Evolutionary conservation across 2,888 invertebrate genomes (phyloP).

Genomic region (Loripinus fragilis): DNA sequence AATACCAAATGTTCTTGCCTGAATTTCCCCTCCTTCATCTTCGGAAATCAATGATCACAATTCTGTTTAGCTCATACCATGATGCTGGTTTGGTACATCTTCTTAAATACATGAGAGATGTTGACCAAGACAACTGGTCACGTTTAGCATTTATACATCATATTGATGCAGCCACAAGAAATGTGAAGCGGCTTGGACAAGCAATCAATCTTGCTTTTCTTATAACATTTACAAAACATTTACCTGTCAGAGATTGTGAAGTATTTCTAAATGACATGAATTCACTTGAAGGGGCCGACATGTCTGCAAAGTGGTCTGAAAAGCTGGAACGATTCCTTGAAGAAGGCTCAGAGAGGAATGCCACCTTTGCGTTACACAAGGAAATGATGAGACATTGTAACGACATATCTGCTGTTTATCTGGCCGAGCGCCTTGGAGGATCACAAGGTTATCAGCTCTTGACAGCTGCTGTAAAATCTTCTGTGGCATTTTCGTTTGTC

Average conservation of each 20-base stretch:
- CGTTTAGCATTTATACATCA: neutral
- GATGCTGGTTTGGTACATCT: conserved; percentile 17
- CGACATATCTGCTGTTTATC: conserved; percentile 21
- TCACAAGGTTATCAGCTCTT: conserved; percentile 16
- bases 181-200: neutral
- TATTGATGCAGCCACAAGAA: conserved; percentile 26
- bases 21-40: no score
- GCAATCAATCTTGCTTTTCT: neutral
- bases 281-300: neutral
- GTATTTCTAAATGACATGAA: neutral
- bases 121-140: neutral
- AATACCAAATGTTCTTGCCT: no score
- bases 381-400: conserved; percentile 41
- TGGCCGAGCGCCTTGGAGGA: conserved; percentile 27
- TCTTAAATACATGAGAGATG: neutral
- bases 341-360: conserved; percentile 16
- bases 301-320: neutral
- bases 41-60: no score
- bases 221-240: neutral
- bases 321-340: neutral
- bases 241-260: neutral
- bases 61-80: no score
- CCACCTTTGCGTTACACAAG: conserved; percentile 29
- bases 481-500: conserved; percentile 29
- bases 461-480: conserved; percentile 30